Evolutionary conservation across 2,797 vertebrate genomes (phyloP).

Genomic region (Sebastes variabilis): DNA sequence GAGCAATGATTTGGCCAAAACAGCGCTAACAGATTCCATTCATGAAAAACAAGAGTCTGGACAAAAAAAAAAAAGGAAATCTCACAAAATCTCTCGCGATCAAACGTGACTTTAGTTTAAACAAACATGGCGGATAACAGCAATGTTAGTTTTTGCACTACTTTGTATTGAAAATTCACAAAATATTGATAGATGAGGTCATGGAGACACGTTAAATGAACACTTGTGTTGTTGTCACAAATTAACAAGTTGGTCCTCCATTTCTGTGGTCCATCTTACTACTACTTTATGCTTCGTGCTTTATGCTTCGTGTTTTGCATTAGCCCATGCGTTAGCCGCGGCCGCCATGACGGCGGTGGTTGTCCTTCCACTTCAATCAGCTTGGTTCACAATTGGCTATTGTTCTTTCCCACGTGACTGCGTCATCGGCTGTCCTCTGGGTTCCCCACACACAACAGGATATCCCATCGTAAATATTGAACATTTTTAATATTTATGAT

Average conservation of each 20-base stretch:
- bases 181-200: not conserved
- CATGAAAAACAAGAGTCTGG: not conserved
- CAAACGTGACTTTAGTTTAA: not conserved
- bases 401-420: no score
- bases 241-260: not conserved
- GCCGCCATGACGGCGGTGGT: rapidly evolving
- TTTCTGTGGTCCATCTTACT: not conserved
- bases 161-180: no score
- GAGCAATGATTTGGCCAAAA: not conserved
- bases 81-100: not conserved
- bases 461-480: no score
- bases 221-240: not conserved
- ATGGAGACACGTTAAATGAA: not conserved
- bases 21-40: not conserved
- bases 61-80: not conserved
- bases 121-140: not conserved
- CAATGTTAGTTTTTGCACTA: not conserved
- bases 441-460: no score
- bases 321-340: no score
- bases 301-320: not conserved
- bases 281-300: not conserved
- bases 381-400: no score
- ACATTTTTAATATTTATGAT: no score
- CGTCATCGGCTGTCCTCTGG: no score
- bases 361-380: no score